Evolutionary conservation across 2,888 invertebrate species (phyloP), one percentile per base, ranked within the genome.

Genomic region (Ecliptopera silaceata): DNA sequence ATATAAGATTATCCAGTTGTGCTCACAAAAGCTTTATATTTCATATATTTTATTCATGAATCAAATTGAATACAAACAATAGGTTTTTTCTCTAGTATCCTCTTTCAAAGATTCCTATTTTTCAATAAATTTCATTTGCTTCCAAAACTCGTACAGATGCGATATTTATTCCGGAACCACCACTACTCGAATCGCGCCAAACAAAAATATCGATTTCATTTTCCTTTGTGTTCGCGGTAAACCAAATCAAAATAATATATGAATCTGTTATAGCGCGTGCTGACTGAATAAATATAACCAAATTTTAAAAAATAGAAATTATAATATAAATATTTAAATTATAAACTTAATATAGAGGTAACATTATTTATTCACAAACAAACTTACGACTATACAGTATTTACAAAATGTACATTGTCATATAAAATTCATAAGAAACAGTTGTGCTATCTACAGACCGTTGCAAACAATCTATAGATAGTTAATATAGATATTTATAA

Each of bases 141-240:
- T 62, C 55, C 58, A 58, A 53, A 54, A 20, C 54, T 54, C 56
- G 50, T 42, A 53, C 64, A 66, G 63, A 39, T 60, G 44, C 56
- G 61, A 68, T 74, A 75, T 66, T 74, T 75, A 77, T 76, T 77
- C 75, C 64, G 59, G 52, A 62, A 70, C 63, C 74, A 70, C 73
- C 63, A 63, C 69, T 56, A 65, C 65, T 59, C 61, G 68, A 68
- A 73, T 68, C 60, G 66, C 54, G 65, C 64, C 70, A 63, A 77
- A 74, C 74, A 77, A 75, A 77, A 79, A 74, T 76, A 77, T 77
- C 71, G 71, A 79, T 79, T 74, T 74, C 68, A 75, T 80, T 79
- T 74, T 70, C 73, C 67, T 76, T 79, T 78, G 71, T 74, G 68
- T 68, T 75, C 72, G 67, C 59, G 61, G 67, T 68, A 70, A 74